A percentile compares a stretch with the other conserved stretches of the same genome.
These are phyloP conservation scores for Eremobia ochroleuca DNA, from an alignment of 2,888 invertebrate genomes.

Conservation along the genomic window DNA sequence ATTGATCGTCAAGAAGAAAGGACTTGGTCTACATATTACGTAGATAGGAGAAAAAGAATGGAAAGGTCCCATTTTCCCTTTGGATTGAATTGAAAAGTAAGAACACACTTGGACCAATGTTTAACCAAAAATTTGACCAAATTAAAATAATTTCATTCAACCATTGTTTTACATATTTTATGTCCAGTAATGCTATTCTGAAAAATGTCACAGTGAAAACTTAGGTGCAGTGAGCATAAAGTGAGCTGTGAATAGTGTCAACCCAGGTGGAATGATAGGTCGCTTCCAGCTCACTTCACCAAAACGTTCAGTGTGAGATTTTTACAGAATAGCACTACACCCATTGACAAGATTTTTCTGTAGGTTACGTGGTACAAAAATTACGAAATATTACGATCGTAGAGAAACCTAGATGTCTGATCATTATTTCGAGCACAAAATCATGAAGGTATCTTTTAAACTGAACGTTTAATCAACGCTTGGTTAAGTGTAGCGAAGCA, in stretches of 20 bases:
- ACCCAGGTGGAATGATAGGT: too few species aligned
- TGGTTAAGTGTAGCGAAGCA: slow-evolving; percentile 38
- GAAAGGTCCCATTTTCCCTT: neutral
- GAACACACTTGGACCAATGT: neutral
- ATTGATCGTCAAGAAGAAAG: slow-evolving; percentile 51
- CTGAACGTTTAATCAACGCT: slow-evolving; percentile 38
- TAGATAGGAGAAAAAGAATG: neutral
- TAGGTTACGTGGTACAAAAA: neutral
- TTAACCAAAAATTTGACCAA: neutral
- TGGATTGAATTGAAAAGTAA: neutral
- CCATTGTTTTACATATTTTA: neutral
- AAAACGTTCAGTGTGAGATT: too few species aligned
- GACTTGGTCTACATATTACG: slow-evolving; percentile 21
- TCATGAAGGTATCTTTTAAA: slow-evolving; percentile 18
- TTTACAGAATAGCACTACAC: too few species aligned
- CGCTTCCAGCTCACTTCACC: too few species aligned
- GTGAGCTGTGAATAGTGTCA: too few species aligned
- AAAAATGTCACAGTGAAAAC: too few species aligned
- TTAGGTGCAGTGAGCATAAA: too few species aligned
- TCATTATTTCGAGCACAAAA: slow-evolving; percentile 8
- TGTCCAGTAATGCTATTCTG: too few species aligned
- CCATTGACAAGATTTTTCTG: neutral
- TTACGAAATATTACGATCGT: neutral
- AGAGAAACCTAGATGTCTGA: neutral
- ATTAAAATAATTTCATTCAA: neutral